Percentiles rank a stretch among this genome's conserved stretches.
Evolutionary conservation across 2,797 vertebrate species (phyloP).

Genomic region (Limnodromus scolopaceus): DNA sequence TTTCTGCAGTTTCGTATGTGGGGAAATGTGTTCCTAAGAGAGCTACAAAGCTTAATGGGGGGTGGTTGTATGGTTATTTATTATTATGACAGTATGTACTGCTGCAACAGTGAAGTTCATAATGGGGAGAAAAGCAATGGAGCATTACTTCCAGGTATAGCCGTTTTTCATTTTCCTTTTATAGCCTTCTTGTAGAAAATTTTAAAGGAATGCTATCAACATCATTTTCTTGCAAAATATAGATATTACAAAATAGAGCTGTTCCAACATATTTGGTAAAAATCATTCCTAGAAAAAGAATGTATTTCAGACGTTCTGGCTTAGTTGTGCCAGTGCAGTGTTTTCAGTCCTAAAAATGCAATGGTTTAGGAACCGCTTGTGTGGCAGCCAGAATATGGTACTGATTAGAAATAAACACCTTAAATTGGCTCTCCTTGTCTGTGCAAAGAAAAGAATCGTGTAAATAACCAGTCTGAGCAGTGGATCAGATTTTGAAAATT

Average conservation of each 20-base stretch:
- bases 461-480: background rate
- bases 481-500: background rate
- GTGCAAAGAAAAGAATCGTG: background rate
- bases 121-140: constrained; percentile 42
- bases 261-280: background rate
- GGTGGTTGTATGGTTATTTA: constrained; percentile 6
- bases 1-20: background rate
- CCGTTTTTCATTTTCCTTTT: constrained; percentile 31
- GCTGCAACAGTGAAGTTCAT: constrained; percentile 26
- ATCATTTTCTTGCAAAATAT: background rate
- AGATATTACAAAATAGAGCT: background rate
- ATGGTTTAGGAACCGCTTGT: background rate
- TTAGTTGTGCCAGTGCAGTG: background rate
- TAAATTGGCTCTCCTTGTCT: background rate
- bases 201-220: background rate
- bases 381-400: background rate
- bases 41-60: background rate
- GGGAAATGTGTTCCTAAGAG: background rate
- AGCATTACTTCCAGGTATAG: constrained; percentile 23
- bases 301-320: background rate
- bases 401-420: background rate
- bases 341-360: background rate
- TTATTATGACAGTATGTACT: constrained; percentile 19
- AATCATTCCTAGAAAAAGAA: background rate
- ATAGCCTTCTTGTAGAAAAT: constrained; percentile 25